phyloP scores from a whole-genome alignment of 2,888 invertebrate species.

The Drosophila anomalipes region DNA sequence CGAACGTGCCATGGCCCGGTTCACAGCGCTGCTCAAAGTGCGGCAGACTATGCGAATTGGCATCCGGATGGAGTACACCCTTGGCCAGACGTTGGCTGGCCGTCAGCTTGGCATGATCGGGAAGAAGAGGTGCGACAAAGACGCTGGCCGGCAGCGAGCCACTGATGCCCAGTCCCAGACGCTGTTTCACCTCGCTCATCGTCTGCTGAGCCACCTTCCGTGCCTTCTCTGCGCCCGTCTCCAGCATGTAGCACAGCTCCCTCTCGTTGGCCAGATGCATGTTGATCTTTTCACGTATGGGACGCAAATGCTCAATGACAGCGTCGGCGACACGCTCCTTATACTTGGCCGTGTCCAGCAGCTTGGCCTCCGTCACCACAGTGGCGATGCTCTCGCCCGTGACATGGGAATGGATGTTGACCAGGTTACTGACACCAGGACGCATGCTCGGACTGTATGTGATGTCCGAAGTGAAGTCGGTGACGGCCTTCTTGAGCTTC shows the following conservation, averaged over 20 bases:
- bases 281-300: slow-evolving; percentile 88
- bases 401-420: slow-evolving; percentile 92
- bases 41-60: slow-evolving; percentile 36
- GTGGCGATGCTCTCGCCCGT: slow-evolving; percentile 89
- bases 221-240: slow-evolving; percentile 89
- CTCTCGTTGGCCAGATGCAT: slow-evolving; percentile 87
- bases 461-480: slow-evolving; percentile 94
- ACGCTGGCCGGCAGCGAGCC: slow-evolving; percentile 43
- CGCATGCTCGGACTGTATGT: slow-evolving; percentile 92
- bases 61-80: slow-evolving; percentile 34
- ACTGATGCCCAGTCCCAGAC: slow-evolving; percentile 86
- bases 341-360: slow-evolving; percentile 91
- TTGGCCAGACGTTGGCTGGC: slow-evolving; percentile 57
- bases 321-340: slow-evolving; percentile 91
- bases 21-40: slow-evolving; percentile 42
- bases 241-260: slow-evolving; percentile 88
- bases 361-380: slow-evolving; percentile 88
- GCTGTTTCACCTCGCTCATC: slow-evolving; percentile 88
- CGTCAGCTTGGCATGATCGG: slow-evolving; percentile 47
- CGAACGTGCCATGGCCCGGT: slow-evolving; percentile 10
- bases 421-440: slow-evolving; percentile 95
- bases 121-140: slow-evolving; percentile 48
- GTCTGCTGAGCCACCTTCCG: slow-evolving; percentile 87
- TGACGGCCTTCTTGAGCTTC: slow-evolving; percentile 95
- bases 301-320: slow-evolving; percentile 89